These are phyloP conservation scores for Spodoptera exigua DNA, from an alignment of 2,888 invertebrate genomes.

Conservation along the genomic window DNA sequence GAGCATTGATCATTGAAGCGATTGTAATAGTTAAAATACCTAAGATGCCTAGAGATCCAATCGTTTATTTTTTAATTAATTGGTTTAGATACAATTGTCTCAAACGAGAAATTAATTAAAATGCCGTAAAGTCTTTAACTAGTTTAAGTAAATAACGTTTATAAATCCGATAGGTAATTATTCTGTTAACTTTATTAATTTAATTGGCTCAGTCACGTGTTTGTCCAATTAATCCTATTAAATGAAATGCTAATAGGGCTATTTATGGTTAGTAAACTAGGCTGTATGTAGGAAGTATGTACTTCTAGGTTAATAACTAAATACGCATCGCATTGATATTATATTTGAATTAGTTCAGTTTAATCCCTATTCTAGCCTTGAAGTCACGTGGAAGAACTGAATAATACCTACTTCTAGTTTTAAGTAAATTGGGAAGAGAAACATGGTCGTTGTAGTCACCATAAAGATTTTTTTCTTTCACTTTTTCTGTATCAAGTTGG, in stretches of 20 bases:
- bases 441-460: no score
- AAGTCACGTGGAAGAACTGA: no score
- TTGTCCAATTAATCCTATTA: slow-evolving; percentile 36
- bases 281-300: not conserved
- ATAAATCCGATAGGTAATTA: slow-evolving; percentile 26
- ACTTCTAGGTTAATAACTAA: not conserved
- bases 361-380: not conserved
- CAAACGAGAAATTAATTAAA: not conserved
- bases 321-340: slow-evolving; percentile 4
- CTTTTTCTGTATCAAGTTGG: no score
- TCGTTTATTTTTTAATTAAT: no score
- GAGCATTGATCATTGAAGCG: no score
- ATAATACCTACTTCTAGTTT: no score
- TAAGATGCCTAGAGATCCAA: no score
- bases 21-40: no score
- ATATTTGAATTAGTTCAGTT: slow-evolving; percentile 22
- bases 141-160: slow-evolving; percentile 24
- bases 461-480: no score
- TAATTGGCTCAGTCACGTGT: slow-evolving; percentile 33
- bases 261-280: not conserved
- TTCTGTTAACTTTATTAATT: slow-evolving; percentile 44
- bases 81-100: no score
- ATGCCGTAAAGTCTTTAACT: slow-evolving; percentile 13
- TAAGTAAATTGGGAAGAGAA: no score
- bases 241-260: slow-evolving; percentile 24